phyloP scores from a whole-genome alignment of 2,113 vertebrate genomes.

The sheep (Ovis aries) region DNA sequence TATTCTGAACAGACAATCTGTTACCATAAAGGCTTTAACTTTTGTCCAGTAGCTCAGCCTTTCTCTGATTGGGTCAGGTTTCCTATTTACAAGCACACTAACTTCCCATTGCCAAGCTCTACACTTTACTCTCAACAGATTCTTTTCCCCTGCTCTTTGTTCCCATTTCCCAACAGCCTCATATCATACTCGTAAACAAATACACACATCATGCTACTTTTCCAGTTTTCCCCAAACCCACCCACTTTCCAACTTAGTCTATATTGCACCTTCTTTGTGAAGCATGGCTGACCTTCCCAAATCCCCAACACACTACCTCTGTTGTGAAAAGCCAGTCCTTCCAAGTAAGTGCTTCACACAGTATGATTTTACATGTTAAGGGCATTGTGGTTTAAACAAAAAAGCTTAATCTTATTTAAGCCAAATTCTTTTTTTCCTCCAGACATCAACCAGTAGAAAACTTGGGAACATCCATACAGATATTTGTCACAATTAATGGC shows the following conservation, averaged over 20 bases:
- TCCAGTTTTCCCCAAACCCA: neutral
- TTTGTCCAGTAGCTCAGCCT: neutral
- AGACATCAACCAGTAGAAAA: neutral
- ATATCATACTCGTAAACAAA: neutral
- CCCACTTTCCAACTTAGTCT: neutral
- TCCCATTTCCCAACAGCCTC: neutral
- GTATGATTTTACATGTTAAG: neutral
- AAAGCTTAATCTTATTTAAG: neutral
- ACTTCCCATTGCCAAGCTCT: neutral
- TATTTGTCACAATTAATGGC: neutral
- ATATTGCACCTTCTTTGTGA: neutral
- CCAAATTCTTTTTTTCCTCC: neutral
- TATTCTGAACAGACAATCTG: neutral
- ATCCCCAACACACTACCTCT: neutral
- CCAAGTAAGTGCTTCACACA: accelerated
- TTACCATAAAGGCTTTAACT: neutral
- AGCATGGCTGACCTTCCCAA: accelerated
- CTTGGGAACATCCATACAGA: accelerated
- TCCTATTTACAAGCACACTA: neutral
- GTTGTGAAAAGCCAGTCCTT: neutral
- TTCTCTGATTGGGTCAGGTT: neutral
- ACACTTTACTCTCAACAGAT: neutral
- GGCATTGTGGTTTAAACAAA: neutral
- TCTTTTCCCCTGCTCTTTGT: neutral
- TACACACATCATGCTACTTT: neutral